These are phyloP conservation scores for Gobionotothen gibberifrons DNA, from an alignment of 2,797 vertebrate genomes.

Conservation along the genomic window DNA sequence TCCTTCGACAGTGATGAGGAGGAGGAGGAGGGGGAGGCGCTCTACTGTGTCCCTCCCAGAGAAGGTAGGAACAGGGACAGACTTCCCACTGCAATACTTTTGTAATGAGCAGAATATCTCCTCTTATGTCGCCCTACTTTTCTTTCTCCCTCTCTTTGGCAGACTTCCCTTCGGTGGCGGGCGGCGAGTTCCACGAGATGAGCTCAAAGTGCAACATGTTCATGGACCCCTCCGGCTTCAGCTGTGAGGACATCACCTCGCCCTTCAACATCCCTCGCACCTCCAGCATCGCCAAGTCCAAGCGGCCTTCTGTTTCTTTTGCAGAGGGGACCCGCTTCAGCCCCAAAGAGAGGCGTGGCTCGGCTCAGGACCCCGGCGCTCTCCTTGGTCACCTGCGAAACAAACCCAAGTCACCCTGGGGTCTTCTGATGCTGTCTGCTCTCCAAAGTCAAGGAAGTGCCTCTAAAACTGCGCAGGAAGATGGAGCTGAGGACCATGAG, in stretches of 20 bases:
- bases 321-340: conserved; percentile 95
- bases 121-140: neutral
- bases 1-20: conserved; percentile 91
- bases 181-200: conserved; percentile 87
- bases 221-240: conserved; percentile 83
- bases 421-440: conserved; percentile 80
- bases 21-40: conserved; percentile 87
- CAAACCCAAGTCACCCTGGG: conserved; percentile 88
- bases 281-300: conserved; percentile 94
- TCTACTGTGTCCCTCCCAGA: conserved; percentile 91
- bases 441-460: conserved; percentile 64
- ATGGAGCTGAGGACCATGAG: conserved; percentile 41
- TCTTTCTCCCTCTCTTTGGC: conserved; percentile 18
- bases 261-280: conserved; percentile 94
- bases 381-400: conserved; percentile 63
- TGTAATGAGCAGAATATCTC: neutral
- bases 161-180: conserved; percentile 83
- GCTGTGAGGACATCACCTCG: conserved; percentile 87
- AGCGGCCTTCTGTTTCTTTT: conserved; percentile 96
- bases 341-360: conserved; percentile 82
- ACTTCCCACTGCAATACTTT: conserved; percentile 9
- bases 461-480: conserved; percentile 55
- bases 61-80: conserved; percentile 74
- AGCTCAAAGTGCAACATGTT: conserved; percentile 85
- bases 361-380: conserved; percentile 80